Evolutionary conservation across 2,888 invertebrate species (phyloP).

Genomic region (Chironomus tentans): DNA sequence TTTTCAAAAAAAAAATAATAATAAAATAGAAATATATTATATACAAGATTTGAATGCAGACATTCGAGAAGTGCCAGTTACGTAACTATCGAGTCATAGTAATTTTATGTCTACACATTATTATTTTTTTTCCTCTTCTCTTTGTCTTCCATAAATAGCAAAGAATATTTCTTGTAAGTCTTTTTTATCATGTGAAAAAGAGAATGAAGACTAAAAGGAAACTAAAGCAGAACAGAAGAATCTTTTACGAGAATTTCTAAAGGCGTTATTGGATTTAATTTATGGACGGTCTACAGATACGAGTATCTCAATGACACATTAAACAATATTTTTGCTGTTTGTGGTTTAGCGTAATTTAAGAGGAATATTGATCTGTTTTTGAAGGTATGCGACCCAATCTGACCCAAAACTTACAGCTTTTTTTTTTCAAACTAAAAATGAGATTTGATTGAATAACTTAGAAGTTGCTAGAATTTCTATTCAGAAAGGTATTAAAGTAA

Average conservation of each 20-base stretch:
- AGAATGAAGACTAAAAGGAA: background rate
- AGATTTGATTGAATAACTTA: no score
- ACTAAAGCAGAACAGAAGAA: background rate
- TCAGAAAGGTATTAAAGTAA: no score
- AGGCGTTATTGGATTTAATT: background rate
- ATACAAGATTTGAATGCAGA: background rate
- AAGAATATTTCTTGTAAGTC: background rate
- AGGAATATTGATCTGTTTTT: no score
- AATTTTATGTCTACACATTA: background rate
- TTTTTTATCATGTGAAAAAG: background rate
- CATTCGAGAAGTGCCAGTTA: conserved; percentile 1
- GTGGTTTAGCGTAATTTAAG: no score
- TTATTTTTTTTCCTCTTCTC: no score
- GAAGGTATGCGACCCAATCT: no score
- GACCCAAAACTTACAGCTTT: no score
- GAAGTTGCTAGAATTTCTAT: no score
- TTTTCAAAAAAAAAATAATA: background rate
- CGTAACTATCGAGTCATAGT: background rate
- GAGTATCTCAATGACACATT: background rate
- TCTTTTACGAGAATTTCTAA: background rate
- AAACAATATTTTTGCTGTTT: no score
- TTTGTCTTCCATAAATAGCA: no score
- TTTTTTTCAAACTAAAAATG: no score
- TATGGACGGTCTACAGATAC: background rate
- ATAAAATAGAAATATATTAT: background rate